phyloP scores from a whole-genome alignment of 2,797 vertebrate species.

The Arctocebus calabarensis region DNA sequence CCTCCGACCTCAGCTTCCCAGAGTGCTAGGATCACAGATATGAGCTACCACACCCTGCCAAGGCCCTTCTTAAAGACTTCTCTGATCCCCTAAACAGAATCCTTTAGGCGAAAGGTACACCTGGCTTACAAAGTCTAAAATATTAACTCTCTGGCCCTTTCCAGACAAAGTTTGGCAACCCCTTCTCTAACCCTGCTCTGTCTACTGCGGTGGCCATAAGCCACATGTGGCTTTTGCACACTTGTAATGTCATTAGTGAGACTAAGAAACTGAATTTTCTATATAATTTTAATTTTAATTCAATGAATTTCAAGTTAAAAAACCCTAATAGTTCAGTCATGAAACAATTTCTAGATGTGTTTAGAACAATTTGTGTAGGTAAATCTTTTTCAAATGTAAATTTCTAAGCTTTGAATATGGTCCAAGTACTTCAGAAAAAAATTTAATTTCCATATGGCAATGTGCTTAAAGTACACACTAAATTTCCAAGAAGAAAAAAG shows the following conservation, averaged over 20 bases:
- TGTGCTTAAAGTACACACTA: not conserved
- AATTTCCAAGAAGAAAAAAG: not conserved
- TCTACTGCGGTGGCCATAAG: accelerated
- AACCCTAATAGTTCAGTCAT: not conserved
- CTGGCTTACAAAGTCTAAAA: not conserved
- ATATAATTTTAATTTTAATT: not conserved
- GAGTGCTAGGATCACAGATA: too few relatives aligned
- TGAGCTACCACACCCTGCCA: too few relatives aligned
- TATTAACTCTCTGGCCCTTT: not conserved
- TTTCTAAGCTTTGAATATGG: not conserved
- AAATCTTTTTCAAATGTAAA: constrained; percentile 8
- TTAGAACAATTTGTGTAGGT: not conserved
- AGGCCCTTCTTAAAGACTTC: not conserved
- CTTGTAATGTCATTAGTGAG: not conserved
- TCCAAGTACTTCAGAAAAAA: constrained; percentile 4
- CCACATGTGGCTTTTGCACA: not conserved
- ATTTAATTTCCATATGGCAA: not conserved
- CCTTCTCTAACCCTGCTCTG: not conserved
- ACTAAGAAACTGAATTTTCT: not conserved
- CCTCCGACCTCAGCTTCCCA: too few relatives aligned
- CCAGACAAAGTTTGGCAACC: not conserved
- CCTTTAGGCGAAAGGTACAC: not conserved
- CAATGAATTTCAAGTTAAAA: constrained; percentile 3
- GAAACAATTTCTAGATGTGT: not conserved
- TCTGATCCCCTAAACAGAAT: not conserved